A percentile compares a stretch with the other conserved stretches of the same genome.
Conservation (phyloP, 2,113 vertebrate species). For the Sinocyclocheilus anophthalmus region DNA sequence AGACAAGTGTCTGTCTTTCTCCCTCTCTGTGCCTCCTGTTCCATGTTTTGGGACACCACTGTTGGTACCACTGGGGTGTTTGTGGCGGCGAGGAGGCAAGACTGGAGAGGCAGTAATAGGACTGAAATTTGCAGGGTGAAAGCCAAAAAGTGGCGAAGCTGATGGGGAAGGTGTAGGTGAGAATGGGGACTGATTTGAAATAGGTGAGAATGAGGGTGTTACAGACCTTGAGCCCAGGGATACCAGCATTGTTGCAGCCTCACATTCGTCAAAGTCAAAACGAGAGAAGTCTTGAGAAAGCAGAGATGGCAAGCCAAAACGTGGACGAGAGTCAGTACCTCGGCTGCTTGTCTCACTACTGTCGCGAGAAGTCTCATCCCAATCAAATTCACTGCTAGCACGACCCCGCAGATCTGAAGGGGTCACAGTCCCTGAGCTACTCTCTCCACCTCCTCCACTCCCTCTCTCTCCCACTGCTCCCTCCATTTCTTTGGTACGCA, state of each 20-base stretch:
- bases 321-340: conserved; percentile 81
- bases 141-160: conserved; percentile 87
- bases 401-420: conserved; percentile 76
- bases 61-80: conserved; percentile 81
- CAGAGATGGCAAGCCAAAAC: conserved; percentile 72
- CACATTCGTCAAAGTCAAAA: conserved; percentile 92
- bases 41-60: conserved; percentile 48
- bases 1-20: conserved; percentile 81
- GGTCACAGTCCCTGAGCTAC: conserved; percentile 78
- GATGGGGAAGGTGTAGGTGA: conserved; percentile 89
- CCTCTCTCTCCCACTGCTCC: conserved; percentile 74
- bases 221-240: conserved; percentile 88
- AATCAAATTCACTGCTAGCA: conserved; percentile 86
- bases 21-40: conserved; percentile 65
- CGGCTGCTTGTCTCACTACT: conserved; percentile 85
- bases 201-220: conserved; percentile 88
- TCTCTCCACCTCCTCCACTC: conserved; percentile 76
- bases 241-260: conserved; percentile 91
- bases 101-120: conserved; percentile 86
- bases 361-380: conserved; percentile 88
- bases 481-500: conserved; percentile 93
- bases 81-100: conserved; percentile 73
- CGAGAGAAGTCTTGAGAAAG: conserved; percentile 82
- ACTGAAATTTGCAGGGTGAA: conserved; percentile 89
- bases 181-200: conserved; percentile 91